phyloP scores from a whole-genome alignment of 2,888 invertebrate species.

The Proisotoma minuta region DNA sequence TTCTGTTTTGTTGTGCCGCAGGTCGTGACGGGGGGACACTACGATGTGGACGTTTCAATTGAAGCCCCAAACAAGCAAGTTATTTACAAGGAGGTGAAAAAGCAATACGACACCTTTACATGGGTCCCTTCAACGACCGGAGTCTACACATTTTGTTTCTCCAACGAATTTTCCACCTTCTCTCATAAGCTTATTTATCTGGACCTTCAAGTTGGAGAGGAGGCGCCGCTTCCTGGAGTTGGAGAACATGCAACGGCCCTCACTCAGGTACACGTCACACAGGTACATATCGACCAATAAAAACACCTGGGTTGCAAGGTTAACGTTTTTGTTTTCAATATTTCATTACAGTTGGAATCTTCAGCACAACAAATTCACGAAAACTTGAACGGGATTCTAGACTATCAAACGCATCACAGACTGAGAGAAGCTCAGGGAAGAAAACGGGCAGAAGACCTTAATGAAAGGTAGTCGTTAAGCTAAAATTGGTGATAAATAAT shows the following conservation, averaged over 20 bases:
- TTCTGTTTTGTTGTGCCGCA: too few species aligned
- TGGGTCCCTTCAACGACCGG: slow-evolving; percentile 71
- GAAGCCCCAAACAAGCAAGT: slow-evolving; percentile 81
- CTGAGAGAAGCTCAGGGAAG: slow-evolving; percentile 90
- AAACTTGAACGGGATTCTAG: slow-evolving; percentile 77
- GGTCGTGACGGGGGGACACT: slow-evolving; percentile 98
- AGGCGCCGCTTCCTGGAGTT: slow-evolving; percentile 71
- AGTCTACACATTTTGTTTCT: slow-evolving; percentile 85
- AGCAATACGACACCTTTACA: slow-evolving; percentile 90
- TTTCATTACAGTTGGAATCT: slow-evolving; percentile 73
- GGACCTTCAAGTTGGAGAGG: slow-evolving; percentile 94
- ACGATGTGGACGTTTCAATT: slow-evolving; percentile 91
- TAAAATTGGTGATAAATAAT: background rate
- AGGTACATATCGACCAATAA: too few species aligned
- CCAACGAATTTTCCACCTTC: slow-evolving; percentile 98
- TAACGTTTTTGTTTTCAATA: too few species aligned
- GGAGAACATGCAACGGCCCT: slow-evolving; percentile 86
- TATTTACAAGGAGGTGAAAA: slow-evolving; percentile 85
- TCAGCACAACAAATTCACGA: slow-evolving; percentile 86
- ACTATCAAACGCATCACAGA: slow-evolving; percentile 95
- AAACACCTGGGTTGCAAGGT: too few species aligned
- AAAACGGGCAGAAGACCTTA: slow-evolving; percentile 92
- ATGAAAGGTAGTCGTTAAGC: slow-evolving; percentile 67
- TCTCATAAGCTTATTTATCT: slow-evolving; percentile 97
- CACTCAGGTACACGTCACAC: slow-evolving; percentile 69